Evolutionary conservation across 2,888 invertebrate species (phyloP).

Genomic region (Panzeria rudis): DNA sequence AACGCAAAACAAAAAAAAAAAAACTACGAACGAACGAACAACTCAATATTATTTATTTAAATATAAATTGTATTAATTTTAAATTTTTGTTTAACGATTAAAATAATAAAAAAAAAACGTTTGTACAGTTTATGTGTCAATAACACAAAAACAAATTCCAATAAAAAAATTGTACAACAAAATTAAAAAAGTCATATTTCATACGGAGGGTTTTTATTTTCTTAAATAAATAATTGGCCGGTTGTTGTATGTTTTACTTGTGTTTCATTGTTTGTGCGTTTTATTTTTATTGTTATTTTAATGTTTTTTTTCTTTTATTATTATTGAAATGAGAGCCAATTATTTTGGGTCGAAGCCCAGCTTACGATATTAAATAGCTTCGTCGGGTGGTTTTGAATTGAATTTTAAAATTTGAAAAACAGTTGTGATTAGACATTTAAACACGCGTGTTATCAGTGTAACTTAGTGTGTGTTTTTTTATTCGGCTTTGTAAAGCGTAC

Average conservation of each 20-base stretch:
- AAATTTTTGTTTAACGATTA: constrained; percentile 15
- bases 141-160: constrained; percentile 21
- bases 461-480: background rate
- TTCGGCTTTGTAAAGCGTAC: background rate
- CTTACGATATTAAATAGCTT: constrained; percentile 36
- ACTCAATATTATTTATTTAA: constrained; percentile 32
- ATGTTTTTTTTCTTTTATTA: background rate
- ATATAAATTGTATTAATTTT: constrained; percentile 19
- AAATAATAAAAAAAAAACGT: background rate
- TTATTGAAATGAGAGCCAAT: constrained; percentile 53
- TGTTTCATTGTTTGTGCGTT: constrained; percentile 13
- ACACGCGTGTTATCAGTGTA: constrained; percentile 44
- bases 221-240: constrained; percentile 3
- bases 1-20: background rate
- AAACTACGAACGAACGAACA: constrained; percentile 19
- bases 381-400: constrained; percentile 24
- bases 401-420: constrained; percentile 38
- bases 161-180: constrained; percentile 17
- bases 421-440: constrained; percentile 58
- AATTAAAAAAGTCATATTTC: constrained; percentile 18
- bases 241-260: background rate
- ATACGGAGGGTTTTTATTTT: constrained; percentile 18
- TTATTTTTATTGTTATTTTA: constrained; percentile 10
- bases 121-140: constrained; percentile 6
- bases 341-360: constrained; percentile 11